A percentile compares a stretch with the other conserved stretches of the same genome.
These are phyloP conservation scores for Sitophilus oryzae DNA, from an alignment of 1,140 invertebrate species.

Conservation along the genomic window DNA sequence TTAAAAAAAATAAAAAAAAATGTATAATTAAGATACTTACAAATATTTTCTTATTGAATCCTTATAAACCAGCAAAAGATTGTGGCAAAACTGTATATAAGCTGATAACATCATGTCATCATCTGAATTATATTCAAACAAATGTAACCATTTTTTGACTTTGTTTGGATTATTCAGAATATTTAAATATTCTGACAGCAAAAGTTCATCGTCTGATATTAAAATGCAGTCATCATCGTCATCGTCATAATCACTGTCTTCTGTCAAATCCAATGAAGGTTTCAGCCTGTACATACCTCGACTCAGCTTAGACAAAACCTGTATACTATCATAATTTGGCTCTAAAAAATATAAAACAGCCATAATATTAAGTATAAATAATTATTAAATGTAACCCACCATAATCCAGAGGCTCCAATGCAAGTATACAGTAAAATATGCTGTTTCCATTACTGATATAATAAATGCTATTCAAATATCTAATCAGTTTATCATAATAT, in stretches of 20 bases:
- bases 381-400: conserved; percentile 46
- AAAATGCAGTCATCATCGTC: conserved; percentile 28
- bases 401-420: conserved; percentile 59
- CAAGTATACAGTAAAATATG: conserved; percentile 58
- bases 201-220: conserved; percentile 30
- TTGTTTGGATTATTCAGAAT: conserved; percentile 38
- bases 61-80: conserved; percentile 40
- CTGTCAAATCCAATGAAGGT: conserved; percentile 25
- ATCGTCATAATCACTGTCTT: conserved; percentile 38
- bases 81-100: conserved; percentile 39
- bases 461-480: conserved; percentile 43
- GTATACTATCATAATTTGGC: conserved; percentile 35
- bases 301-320: conserved; percentile 36
- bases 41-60: conserved; percentile 43
- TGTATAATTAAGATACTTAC: conserved; percentile 29
- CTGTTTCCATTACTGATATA: conserved; percentile 40
- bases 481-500: conserved; percentile 48
- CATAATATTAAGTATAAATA: neutral
- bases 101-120: conserved; percentile 35
- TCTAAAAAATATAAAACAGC: conserved; percentile 28
- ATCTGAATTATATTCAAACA: conserved; percentile 34
- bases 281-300: conserved; percentile 30
- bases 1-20: neutral
- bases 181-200: conserved; percentile 36
- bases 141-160: conserved; percentile 38